Base-by-base conservation (phyloP, 64 coral and sea anemone species). In the Stylophora pistillata region DNA sequence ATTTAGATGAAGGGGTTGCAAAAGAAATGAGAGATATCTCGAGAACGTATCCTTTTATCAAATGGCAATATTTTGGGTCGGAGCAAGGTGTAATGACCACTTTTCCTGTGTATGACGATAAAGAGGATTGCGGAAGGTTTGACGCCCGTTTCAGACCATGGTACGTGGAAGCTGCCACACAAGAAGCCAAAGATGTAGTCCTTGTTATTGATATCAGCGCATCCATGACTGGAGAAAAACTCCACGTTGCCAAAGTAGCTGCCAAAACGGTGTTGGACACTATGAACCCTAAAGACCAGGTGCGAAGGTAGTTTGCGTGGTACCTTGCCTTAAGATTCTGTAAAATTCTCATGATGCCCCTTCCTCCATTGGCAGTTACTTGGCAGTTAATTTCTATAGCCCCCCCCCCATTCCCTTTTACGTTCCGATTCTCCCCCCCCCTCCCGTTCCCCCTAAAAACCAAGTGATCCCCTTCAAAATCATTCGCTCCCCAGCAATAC, bases 1-100 rank as follows among this genome's bases (percentile, higher is more conserved):
- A 66, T n/a, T 70, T 91, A 55, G 25, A 59, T 9, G 54, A 86
- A 26, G 21, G 4, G 9, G 33, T 91, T 9, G 11, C 61, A 9
- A 12, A 64, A 15, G 83, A 82, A 74, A 91, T 91, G 89, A 91
- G 54, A 77, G 57, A 16, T 13, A 91, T 86, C 27, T 55, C 61
- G 11, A 65, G 77, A 56, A 23, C 31, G 10, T 75, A 85, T 54
- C 80, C 89, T 15, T 58, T 74, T 21, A 68, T 86, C 4, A 86
- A 63, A 76, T 91, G 89, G 89, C 89, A 91, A 57, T 91, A 91
- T 27, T 91, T 91, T 77, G 89, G 89, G 18, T 91, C 89, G 10
- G 80, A 91, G 17, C 81, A 91, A 64, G 89, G 89, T 9, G 25
- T 91, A 9, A 10, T 56, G 69, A 86, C 80, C 5, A 55, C 10